Evolutionary conservation across 2,888 invertebrate species (phyloP).

Genomic region (Drosophila monieri): DNA sequence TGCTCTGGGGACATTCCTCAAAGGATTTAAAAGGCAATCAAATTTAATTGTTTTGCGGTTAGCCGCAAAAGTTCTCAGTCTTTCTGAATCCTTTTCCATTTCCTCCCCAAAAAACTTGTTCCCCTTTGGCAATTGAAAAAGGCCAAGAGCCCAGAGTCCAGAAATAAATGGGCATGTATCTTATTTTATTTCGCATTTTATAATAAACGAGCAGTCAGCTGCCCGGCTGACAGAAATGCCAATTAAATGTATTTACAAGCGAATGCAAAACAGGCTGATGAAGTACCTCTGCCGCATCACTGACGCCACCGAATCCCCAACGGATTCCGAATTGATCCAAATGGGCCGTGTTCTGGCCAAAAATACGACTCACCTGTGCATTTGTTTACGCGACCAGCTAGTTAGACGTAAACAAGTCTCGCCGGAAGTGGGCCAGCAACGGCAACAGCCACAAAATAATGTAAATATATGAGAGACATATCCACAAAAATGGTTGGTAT

Average conservation of each 20-base stretch:
- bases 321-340: slow-evolving; percentile 17
- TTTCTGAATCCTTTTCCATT: background rate
- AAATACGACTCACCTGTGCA: slow-evolving; percentile 67
- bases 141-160: slow-evolving; percentile 8
- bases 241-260: slow-evolving; percentile 67
- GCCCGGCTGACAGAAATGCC: slow-evolving; percentile 54
- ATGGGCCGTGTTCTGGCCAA: slow-evolving; percentile 37
- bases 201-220: slow-evolving; percentile 65
- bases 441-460: slow-evolving; percentile 35
- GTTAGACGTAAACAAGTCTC: slow-evolving; percentile 69
- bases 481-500: slow-evolving; percentile 1
- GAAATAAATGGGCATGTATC: slow-evolving; percentile 37
- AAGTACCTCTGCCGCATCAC: slow-evolving; percentile 25
- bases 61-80: slow-evolving; percentile 52
- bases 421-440: slow-evolving; percentile 72
- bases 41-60: slow-evolving; percentile 74
- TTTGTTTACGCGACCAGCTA: slow-evolving; percentile 68
- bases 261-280: slow-evolving; percentile 53
- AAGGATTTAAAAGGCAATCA: slow-evolving; percentile 72
- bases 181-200: slow-evolving; percentile 16
- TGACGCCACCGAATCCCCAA: slow-evolving; percentile 32
- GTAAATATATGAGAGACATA: slow-evolving; percentile 5
- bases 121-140: slow-evolving; percentile 20
- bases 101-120: background rate
- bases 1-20: slow-evolving; percentile 22